A percentile compares a stretch with the other conserved stretches of the same genome.
Evolutionary conservation across 2,113 vertebrate species (phyloP).

Genomic region (Corythaixoides concolor): DNA sequence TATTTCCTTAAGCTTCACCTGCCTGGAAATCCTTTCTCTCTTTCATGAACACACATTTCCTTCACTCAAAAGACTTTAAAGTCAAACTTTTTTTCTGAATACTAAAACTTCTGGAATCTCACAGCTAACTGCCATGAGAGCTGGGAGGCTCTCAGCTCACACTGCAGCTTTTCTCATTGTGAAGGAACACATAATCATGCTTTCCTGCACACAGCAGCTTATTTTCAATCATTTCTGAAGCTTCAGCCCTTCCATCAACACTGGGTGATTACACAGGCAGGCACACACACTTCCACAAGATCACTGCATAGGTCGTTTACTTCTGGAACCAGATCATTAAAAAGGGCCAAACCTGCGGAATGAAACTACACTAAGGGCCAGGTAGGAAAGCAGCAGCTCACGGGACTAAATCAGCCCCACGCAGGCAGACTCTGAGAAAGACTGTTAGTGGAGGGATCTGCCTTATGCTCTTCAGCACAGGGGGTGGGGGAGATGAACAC

Average conservation of each 20-base stretch:
- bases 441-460: rapidly evolving
- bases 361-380: no score
- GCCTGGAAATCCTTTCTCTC: background rate
- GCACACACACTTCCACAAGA: background rate
- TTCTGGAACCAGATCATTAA: background rate
- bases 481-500: background rate
- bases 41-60: background rate
- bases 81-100: background rate
- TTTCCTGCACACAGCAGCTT: background rate
- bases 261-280: background rate
- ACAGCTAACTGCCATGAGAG: background rate
- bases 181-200: background rate
- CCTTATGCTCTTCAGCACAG: background rate
- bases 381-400: background rate
- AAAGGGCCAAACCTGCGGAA: background rate
- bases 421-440: background rate
- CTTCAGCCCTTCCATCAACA: background rate
- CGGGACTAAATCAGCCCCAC: background rate
- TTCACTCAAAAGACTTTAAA: background rate
- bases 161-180: background rate
- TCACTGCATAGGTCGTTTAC: background rate
- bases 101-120: background rate
- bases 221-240: background rate
- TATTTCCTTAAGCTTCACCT: background rate
- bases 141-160: background rate